Percentiles rank a stretch among this genome's conserved stretches.
phyloP scores from a whole-genome alignment of 2,113 vertebrate species.

The Danio rerio region GRCz12tu NC_133192.1:16554501-16555000 shows the following conservation, averaged over 20 bases:
- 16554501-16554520: background rate
- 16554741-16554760: slow-evolving; percentile 48
- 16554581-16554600: background rate
- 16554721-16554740: slow-evolving; percentile 10
- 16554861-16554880: background rate
- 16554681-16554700: background rate
- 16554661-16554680: background rate
- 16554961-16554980: background rate
- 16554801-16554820: background rate
- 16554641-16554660: slow-evolving; percentile 1
- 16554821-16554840: background rate
- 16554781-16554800: background rate
- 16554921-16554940: slow-evolving; percentile 10
- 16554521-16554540: slow-evolving; percentile 11
- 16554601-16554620: background rate
- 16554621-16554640: background rate
- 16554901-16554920: background rate
- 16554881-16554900: background rate
- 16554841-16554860: background rate
- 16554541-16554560: background rate
- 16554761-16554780: slow-evolving; percentile 19
- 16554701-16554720: slow-evolving; percentile 50
- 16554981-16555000: slow-evolving; percentile 1
- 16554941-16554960: slow-evolving; percentile 10
- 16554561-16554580: background rate